phyloP scores from a whole-genome alignment of 2,113 vertebrate species.

The Tragelaphus strepsiceros region DNA sequence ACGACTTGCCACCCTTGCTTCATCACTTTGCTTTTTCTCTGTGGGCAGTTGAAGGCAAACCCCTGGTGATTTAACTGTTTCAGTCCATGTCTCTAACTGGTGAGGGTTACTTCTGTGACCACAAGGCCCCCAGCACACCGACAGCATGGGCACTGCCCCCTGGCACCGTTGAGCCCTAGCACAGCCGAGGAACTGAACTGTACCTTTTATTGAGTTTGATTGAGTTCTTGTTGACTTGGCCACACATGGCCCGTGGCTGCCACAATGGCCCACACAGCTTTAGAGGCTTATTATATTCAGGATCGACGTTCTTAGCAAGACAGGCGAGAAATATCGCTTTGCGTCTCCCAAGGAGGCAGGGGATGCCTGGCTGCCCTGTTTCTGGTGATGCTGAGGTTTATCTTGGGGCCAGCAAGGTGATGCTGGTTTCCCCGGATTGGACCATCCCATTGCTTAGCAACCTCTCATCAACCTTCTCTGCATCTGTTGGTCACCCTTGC shows the following conservation, averaged over 20 bases:
- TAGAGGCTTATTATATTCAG: background rate
- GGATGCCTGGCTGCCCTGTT: background rate
- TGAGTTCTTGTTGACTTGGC: background rate
- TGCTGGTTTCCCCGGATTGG: accelerated
- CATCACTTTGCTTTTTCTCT: background rate
- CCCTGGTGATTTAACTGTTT: too few relatives aligned
- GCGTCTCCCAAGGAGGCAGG: background rate
- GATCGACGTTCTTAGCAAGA: background rate
- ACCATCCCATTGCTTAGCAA: background rate
- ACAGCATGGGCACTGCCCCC: background rate
- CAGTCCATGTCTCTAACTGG: background rate
- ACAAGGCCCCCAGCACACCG: accelerated
- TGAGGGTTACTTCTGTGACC: background rate
- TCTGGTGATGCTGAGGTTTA: background rate
- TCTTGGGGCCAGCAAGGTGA: background rate
- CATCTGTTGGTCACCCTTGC: background rate
- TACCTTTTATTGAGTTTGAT: background rate
- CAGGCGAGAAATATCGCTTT: background rate
- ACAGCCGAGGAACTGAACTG: background rate
- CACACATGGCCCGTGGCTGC: background rate
- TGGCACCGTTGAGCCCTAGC: accelerated
- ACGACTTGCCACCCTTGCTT: background rate
- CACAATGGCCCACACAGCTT: background rate
- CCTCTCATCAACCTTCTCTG: background rate
- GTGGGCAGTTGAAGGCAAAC: background rate